These are phyloP conservation scores for Lacanobia wlatinum DNA, from an alignment of 2,888 invertebrate species.

Conservation along the genomic window DNA sequence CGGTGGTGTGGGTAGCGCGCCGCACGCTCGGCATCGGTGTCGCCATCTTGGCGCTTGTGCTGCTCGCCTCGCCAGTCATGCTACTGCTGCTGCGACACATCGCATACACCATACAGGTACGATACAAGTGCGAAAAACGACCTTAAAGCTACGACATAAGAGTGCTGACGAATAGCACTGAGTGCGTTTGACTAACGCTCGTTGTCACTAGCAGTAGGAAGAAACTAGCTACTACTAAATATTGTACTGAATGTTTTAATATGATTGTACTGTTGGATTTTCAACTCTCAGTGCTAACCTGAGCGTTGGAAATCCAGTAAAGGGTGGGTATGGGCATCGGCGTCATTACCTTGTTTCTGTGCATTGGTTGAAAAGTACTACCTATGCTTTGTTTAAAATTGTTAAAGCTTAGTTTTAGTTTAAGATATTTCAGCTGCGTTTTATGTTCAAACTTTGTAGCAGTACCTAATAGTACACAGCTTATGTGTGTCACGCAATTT, in stretches of 20 bases:
- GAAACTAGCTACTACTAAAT: not conserved
- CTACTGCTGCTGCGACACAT: constrained; percentile 89
- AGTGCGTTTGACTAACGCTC: not conserved
- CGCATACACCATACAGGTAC: constrained; percentile 90
- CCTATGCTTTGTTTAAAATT: no score
- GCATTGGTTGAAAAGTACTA: no score
- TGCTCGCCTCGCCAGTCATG: constrained; percentile 89
- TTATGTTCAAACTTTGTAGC: no score
- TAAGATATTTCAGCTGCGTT: no score
- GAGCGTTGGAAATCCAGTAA: not conserved
- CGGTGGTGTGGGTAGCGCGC: constrained; percentile 86
- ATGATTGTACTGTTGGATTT: not conserved
- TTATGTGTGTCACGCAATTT: not conserved
- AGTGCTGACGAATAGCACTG: not conserved
- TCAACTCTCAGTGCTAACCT: not conserved
- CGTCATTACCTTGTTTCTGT: not conserved
- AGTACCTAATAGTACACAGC: no score
- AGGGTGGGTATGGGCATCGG: not conserved
- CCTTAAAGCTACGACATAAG: not conserved
- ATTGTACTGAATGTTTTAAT: not conserved
- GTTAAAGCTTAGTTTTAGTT: no score
- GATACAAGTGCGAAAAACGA: not conserved
- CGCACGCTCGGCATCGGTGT: constrained; percentile 85
- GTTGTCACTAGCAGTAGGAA: not conserved
- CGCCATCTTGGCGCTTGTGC: constrained; percentile 84